Evolutionary conservation across 2,797 vertebrate genomes (phyloP), one percentile per base, ranked within the genome.

Genomic region (Anguilla obscura): DNA sequence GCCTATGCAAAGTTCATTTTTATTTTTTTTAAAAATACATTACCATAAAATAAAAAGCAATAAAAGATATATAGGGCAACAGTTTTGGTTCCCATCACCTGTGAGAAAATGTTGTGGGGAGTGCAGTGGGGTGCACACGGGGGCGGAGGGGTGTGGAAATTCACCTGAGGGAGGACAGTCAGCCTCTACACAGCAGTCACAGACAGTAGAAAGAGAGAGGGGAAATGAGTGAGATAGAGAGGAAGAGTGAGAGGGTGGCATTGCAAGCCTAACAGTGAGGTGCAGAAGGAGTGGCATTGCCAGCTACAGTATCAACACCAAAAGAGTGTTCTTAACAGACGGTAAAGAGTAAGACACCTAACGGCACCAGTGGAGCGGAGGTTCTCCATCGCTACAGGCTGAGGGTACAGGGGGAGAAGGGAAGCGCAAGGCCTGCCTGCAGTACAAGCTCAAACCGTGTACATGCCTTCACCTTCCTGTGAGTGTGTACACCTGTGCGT

Each of bases 1-100:
- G 3, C 94, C 96, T 96, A 96, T 94, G 96, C 95, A 95, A 96
- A 95, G 93, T 93, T 91, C 93, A 92, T 16, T 18, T 21, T 94
- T 92, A 40, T 40, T 82, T 82, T 91, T 93, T 93, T 95, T 95
- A 96, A 96, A 96, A 96, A 97, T 96, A 96, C 95, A 96, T 95
- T 94, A 95, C 92, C 93, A 94, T 94, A 85, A 95, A 95, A 95
- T 93, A 94, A 94, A 91, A 90, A 90, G 91, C 89, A 88, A 93
- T 94, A 92, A 94, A 94, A 94, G 94, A 93, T 93, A 94, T 92
- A 93, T 92, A 93, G 74, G 79, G 30, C 21, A 79, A 69, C 30
- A 84, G 71, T 86, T 87, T 86, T 60, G 89, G 89, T 89, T 93
- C 92, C 89, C 88, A 87, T 93, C 90, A 90, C 54, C 92, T 90